Percentiles rank a stretch among this genome's conserved stretches.
These are phyloP conservation scores for Trinorchestia longiramus DNA, from an alignment of 1,140 invertebrate species.

Conservation along the genomic window DNA sequence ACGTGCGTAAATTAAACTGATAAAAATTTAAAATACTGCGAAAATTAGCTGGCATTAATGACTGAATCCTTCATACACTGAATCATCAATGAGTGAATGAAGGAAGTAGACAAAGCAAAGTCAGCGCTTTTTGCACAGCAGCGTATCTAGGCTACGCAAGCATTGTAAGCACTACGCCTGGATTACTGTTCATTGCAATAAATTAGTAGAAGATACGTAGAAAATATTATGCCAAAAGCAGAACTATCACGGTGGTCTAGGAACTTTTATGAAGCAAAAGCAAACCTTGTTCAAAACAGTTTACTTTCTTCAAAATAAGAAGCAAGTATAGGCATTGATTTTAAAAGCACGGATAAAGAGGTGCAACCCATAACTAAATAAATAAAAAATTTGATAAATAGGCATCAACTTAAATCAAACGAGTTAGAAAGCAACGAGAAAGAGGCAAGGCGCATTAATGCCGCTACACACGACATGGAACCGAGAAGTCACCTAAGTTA, in stretches of 20 bases:
- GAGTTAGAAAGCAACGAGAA: neutral
- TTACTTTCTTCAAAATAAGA: neutral
- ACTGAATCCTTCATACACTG: neutral
- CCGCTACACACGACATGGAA: constrained; percentile 68
- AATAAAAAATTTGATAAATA: neutral
- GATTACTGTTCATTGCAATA: neutral
- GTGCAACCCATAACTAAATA: neutral
- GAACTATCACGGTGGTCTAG: neutral
- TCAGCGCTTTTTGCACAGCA: neutral
- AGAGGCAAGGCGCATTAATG: neutral
- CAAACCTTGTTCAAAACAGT: neutral
- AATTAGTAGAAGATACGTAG: neutral
- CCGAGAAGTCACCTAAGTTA: constrained; percentile 82
- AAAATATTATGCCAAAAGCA: neutral
- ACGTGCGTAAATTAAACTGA: neutral
- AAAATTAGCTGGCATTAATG: neutral
- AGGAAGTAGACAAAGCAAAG: neutral
- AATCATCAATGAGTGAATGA: neutral
- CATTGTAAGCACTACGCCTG: neutral
- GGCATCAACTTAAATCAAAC: neutral
- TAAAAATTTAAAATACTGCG: neutral
- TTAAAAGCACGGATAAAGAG: neutral
- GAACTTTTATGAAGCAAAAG: neutral
- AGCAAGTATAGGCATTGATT: neutral
- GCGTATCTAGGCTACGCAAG: neutral